Base-by-base conservation (phyloP, 2,888 invertebrate species). In the Meliscaeva auricollis region DNA sequence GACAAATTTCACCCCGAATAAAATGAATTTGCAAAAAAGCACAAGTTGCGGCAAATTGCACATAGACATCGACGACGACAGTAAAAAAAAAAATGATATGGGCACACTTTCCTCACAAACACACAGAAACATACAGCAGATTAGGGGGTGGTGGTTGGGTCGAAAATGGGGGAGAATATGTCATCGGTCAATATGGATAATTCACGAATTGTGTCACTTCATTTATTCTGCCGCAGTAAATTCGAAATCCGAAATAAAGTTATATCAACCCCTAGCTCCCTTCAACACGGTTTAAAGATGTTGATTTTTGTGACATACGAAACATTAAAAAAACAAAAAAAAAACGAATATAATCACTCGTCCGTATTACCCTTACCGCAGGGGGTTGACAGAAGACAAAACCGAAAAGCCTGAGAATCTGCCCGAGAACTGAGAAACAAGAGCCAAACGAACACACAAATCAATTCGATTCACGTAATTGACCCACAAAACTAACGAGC, bases 401-500 rank as follows among this genome's bases (percentile, higher is more conserved):
- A 32, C 66, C 66, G n/a, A 50, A 32, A 64, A 48, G 13, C 5
- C 58, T 3, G 32, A 64, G n/a, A 48, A 64, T 32, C 48, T 32
- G 9, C 4, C 35, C 50, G 50, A 66, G 66, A 35, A 38, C n/a
- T 22, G 50, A 66, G 48, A 50, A 66, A 64, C 64, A 46, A 50
- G 66, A 50, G 22, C 48, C 66, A 66, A 66, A n/a, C 32, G n/a
- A 66, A 38, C 32, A 22, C 48, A 81, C 81, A 81, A 81, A 76
- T 76, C 76, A 76, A 76, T 76, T 76, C 81, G 70, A 66, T 79
- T 80, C 84, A 80, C 75, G 75, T 80, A 84, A 84, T 80, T 80
- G 84, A 80, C 75, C 84, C 84, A 84, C 76, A 84, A 82, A 82
- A 60, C 62, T 84, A 84, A 72, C 56, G 80, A 80, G 70, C 73